Evolutionary conservation across 2,113 vertebrate species (phyloP).

Genomic region (Plecotus auritus): DNA sequence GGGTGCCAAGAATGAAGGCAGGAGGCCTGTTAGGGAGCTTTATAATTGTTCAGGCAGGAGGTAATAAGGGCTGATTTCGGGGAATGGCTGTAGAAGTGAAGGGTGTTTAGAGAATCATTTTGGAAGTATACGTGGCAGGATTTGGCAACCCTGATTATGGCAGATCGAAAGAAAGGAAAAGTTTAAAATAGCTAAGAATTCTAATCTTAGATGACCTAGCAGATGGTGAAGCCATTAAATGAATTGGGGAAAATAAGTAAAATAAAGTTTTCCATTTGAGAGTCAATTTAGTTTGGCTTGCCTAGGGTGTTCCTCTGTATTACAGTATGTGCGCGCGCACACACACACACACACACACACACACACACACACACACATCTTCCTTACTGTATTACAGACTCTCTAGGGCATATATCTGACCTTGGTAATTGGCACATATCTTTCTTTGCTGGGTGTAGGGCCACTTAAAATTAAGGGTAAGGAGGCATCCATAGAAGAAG

Average conservation of each 20-base stretch:
- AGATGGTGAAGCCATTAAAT: background rate
- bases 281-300: background rate
- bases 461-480: background rate
- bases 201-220: background rate
- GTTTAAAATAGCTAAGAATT: background rate
- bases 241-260: background rate
- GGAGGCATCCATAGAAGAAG: background rate
- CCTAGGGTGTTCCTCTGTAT: background rate
- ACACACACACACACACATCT: background rate
- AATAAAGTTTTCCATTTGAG: background rate
- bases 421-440: background rate
- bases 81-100: background rate
- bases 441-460: background rate
- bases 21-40: background rate
- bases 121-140: background rate
- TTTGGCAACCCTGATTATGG: background rate
- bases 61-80: background rate
- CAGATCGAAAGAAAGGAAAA: background rate
- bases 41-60: background rate
- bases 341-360: background rate
- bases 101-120: background rate
- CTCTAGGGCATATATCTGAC: background rate
- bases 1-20: background rate
- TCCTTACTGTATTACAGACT: background rate
- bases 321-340: accelerated